Percentiles rank a stretch among this genome's conserved stretches.
phyloP scores from a whole-genome alignment of 2,113 vertebrate species.

The Calidris pygmaea region DNA sequence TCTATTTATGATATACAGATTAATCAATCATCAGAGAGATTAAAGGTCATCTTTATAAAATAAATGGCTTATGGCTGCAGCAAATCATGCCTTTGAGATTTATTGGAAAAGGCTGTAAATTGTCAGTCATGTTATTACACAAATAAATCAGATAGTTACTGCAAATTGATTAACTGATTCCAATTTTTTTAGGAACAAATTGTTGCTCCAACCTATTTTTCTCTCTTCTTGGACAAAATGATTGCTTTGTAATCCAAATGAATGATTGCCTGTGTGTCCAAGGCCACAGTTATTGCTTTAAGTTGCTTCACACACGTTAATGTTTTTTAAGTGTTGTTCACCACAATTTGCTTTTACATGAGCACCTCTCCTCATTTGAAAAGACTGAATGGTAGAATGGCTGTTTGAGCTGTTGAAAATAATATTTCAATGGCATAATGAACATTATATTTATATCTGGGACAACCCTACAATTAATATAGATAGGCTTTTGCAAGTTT shows the following conservation, averaged over 20 bases:
- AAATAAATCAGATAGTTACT: slow-evolving; percentile 75
- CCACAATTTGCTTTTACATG: slow-evolving; percentile 13
- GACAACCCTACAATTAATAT: background rate
- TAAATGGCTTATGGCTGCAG: slow-evolving; percentile 57
- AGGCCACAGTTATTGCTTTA: slow-evolving; percentile 52
- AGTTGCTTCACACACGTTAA: slow-evolving; percentile 9
- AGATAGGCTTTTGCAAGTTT: background rate
- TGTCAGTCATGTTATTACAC: slow-evolving; percentile 71
- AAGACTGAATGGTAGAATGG: background rate
- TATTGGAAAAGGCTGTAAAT: slow-evolving; percentile 72
- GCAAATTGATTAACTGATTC: slow-evolving; percentile 73
- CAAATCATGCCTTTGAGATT: slow-evolving; percentile 70
- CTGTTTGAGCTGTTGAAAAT: slow-evolving; percentile 2
- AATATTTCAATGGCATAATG: slow-evolving; percentile 25
- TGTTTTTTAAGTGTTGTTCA: background rate
- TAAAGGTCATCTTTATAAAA: slow-evolving; percentile 71
- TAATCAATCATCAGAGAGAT: slow-evolving; percentile 72
- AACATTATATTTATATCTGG: background rate
- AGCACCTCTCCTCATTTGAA: background rate
- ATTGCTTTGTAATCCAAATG: slow-evolving; percentile 35
- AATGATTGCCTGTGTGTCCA: slow-evolving; percentile 41
- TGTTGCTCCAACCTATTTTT: slow-evolving; percentile 64
- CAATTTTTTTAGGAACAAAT: slow-evolving; percentile 60
- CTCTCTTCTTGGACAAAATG: slow-evolving; percentile 50
- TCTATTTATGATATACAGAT: slow-evolving; percentile 69